Evolutionary conservation across 2,113 vertebrate species (phyloP).

Genomic region (Scophthalmus maximus): DNA sequence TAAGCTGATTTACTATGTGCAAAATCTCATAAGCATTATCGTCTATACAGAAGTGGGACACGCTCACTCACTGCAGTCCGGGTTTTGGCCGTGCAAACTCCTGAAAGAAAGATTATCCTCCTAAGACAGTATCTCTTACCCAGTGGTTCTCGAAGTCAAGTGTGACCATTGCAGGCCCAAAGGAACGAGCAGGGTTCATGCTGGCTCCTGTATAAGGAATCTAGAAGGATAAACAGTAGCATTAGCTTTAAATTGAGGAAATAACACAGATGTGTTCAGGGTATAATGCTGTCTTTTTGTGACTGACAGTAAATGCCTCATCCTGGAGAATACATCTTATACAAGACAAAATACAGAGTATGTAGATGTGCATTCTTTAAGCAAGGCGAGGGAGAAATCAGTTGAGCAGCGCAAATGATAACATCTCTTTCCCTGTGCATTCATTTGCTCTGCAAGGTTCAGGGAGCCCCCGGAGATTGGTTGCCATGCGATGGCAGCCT

Average conservation of each 20-base stretch:
- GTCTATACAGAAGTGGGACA: background rate
- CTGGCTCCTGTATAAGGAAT: constrained; percentile 94
- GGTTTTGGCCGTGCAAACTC: background rate
- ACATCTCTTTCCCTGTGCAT: constrained; percentile 63
- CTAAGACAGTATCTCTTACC: constrained; percentile 82
- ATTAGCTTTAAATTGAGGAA: background rate
- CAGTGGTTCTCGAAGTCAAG: constrained; percentile 92
- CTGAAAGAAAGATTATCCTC: background rate
- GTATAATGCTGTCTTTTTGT: too few relatives aligned
- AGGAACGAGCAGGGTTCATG: constrained; percentile 96
- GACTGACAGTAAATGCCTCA: too few relatives aligned
- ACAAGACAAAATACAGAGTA: background rate
- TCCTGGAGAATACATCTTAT: background rate
- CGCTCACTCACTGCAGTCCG: background rate
- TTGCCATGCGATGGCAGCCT: constrained; percentile 74
- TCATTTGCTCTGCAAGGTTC: constrained; percentile 63
- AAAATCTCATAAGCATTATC: background rate
- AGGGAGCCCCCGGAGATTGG: constrained; percentile 57
- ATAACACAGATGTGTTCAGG: background rate
- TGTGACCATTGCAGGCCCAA: constrained; percentile 92
- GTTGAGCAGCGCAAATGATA: constrained; percentile 31
- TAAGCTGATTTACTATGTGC: background rate
- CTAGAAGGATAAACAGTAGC: constrained; percentile 75
- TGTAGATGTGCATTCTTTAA: constrained; percentile 14
- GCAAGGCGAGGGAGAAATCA: constrained; percentile 22